Base-by-base conservation (phyloP, 2,797 vertebrate species). In the Ctenosaura bakeri region DNA sequence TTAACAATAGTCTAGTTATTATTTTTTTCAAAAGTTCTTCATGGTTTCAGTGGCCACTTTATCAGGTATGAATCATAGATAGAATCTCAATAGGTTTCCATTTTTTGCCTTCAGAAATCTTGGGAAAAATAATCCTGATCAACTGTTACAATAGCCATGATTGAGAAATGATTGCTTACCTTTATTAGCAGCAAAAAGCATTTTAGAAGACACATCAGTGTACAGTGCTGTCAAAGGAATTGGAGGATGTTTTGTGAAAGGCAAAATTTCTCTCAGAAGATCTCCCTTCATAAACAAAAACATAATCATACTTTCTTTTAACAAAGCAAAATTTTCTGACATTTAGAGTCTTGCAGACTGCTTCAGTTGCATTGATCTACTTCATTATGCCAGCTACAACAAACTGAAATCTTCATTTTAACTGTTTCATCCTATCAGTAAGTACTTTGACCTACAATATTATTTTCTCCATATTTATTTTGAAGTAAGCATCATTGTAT, bases 191-290 rank as follows among this genome's bases (percentile, higher is more conserved):
- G 95, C 94, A 90, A 97, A 85, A 74, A 97, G 95, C 78, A 94
- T 52, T 90, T 95, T 92, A 83, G 85, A 42, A 69, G 93, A 96
- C 5, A 83, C 64, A 20, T 96, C 96, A 7, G 94, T 94, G 22
- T 91, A 92, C 6, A 97, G 42, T 0, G 93, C 89, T 4, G 95
- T 97, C 92, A 98, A 91, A 91, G 96, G 94, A 95, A 95, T 95
- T 89, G 96, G 92, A n/a, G 96, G 90, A 64, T 93, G 91, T 74
- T 96, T 96, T n/a, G 96, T 95, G 94, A 97, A 96, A 78, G 96
- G 97, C 52, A 95, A 52, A 89, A 97, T 90, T 91, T 97, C 94
- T 93, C 95, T 96, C 83, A 97, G 83, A 59, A 97, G 90, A 12
- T 88, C 95, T 90, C 97, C 97, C 96, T 97, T 90, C 89, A 90